These are phyloP conservation scores for Operophtera brumata DNA, from an alignment of 2,888 invertebrate genomes.

Conservation along the genomic window DNA sequence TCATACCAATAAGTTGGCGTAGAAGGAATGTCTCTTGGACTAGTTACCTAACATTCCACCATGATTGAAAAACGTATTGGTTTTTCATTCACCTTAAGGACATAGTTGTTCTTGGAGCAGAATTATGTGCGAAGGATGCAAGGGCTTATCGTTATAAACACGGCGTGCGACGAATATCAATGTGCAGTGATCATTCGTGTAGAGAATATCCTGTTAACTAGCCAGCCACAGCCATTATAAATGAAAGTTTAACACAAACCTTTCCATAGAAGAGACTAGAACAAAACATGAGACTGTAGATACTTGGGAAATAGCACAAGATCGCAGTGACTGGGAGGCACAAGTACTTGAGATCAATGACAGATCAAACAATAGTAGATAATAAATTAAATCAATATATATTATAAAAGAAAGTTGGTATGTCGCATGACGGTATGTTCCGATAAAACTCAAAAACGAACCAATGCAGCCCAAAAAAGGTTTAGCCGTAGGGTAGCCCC, in stretches of 20 bases:
- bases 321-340: neutral
- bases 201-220: constrained; percentile 26
- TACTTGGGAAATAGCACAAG: too few species aligned
- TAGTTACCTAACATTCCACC: neutral
- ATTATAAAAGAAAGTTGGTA: too few species aligned
- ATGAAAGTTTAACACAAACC: constrained; percentile 3
- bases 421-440: too few species aligned
- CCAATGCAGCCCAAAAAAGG: too few species aligned
- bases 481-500: too few species aligned
- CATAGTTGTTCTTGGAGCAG: constrained; percentile 13
- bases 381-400: too few species aligned
- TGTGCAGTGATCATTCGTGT: constrained; percentile 26
- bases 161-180: constrained; percentile 29
- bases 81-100: constrained; percentile 11
- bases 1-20: too few species aligned
- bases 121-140: constrained; percentile 31
- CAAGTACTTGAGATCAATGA: too few species aligned
- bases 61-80: neutral
- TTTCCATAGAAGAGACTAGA: neutral
- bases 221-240: neutral
- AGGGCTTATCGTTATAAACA: constrained; percentile 29
- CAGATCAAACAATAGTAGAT: too few species aligned
- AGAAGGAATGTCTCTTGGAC: neutral
- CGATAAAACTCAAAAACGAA: too few species aligned
- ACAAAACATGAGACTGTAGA: neutral